Conservation (phyloP, 2,113 vertebrate genomes). For the Phalacrocorax carbo region DNA sequence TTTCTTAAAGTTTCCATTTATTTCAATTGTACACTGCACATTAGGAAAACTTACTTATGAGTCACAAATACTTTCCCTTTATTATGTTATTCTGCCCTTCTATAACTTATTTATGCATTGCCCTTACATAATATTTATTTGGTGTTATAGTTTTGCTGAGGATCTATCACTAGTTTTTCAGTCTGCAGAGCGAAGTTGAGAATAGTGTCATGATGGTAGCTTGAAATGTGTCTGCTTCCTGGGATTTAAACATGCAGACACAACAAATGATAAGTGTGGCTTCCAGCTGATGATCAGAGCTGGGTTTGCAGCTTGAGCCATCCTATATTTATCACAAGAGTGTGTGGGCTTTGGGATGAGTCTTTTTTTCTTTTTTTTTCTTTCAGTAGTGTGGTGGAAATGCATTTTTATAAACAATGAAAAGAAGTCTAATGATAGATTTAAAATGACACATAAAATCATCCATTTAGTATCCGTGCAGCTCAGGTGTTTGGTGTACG, state of each 20-base stretch:
- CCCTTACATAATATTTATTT: conserved; percentile 33
- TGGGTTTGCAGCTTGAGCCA: neutral
- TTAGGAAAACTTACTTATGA: conserved; percentile 68
- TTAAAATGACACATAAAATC: neutral
- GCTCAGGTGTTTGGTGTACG: neutral
- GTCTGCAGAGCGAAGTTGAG: neutral
- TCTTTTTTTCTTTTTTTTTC: neutral
- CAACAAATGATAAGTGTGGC: neutral
- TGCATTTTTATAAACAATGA: neutral
- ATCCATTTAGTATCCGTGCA: neutral
- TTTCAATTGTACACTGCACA: conserved; percentile 61
- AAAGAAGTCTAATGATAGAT: neutral
- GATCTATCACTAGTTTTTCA: neutral
- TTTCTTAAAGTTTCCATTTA: conserved; percentile 71
- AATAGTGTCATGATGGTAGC: neutral
- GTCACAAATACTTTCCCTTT: conserved; percentile 65
- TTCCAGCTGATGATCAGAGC: neutral
- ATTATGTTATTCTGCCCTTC: conserved; percentile 42
- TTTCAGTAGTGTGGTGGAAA: neutral
- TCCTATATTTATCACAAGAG: neutral
- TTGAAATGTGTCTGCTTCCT: neutral
- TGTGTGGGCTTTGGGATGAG: accelerated
- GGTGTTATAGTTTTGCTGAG: neutral
- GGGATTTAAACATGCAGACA: neutral
- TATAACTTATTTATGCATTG: conserved; percentile 19